Percentiles rank a stretch among this genome's conserved stretches.
These are phyloP conservation scores for Peromyscus eremicus DNA, from an alignment of 2,797 vertebrate species.

Conservation along the genomic window DNA sequence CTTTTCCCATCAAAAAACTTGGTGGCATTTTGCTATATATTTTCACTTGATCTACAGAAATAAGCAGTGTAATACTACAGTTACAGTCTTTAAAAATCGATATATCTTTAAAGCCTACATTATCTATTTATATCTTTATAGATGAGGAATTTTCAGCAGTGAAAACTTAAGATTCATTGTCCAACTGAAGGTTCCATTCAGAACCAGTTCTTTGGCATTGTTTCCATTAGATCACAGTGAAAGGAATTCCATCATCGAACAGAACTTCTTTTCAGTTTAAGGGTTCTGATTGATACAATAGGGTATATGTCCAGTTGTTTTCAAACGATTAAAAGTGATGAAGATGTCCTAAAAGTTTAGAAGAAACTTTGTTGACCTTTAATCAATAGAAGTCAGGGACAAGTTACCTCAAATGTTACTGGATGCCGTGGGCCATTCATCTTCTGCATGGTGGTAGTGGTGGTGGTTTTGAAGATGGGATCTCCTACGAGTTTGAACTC, in stretches of 20 bases:
- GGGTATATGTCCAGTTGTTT: not conserved
- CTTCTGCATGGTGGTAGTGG: not conserved
- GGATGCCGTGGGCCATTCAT: not conserved
- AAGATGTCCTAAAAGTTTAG: not conserved
- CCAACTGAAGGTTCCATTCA: not conserved
- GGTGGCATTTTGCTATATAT: not conserved
- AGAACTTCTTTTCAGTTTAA: slow-evolving; percentile 5
- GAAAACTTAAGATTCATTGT: not conserved
- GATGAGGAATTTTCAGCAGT: not conserved
- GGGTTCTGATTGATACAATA: not conserved
- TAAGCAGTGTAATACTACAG: not conserved
- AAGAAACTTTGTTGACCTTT: not conserved
- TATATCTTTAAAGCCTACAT: not conserved
- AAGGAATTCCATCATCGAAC: not conserved
- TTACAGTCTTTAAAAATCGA: not conserved
- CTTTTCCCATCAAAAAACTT: not conserved
- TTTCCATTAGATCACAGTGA: not conserved
- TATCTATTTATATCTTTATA: not conserved
- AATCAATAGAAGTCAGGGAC: not conserved
- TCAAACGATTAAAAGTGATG: slow-evolving; percentile 1
- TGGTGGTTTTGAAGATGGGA: not conserved
- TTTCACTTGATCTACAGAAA: slow-evolving; percentile 35
- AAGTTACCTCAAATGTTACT: not conserved
- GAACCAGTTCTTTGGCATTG: not conserved
- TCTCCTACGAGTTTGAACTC: not conserved